Evolutionary conservation across 2,797 vertebrate species (phyloP).

Genomic region (Urocyon cinereoargenteus): DNA sequence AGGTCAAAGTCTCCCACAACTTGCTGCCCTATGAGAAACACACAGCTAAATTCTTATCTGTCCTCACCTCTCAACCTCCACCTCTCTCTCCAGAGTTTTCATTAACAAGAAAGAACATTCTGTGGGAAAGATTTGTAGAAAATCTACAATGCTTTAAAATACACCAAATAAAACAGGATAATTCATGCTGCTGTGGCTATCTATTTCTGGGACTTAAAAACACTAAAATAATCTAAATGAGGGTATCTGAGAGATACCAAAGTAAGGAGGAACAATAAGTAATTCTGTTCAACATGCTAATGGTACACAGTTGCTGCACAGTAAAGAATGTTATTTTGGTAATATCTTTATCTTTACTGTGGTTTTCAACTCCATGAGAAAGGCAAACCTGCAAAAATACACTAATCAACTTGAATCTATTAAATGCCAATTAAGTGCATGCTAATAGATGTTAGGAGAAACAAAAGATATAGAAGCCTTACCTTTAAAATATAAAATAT

Average conservation of each 20-base stretch:
- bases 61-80: constrained; percentile 59
- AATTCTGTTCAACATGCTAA: neutral
- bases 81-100: constrained; percentile 39
- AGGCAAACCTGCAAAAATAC: neutral
- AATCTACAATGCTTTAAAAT: constrained; percentile 49
- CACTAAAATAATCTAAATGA: constrained; percentile 6
- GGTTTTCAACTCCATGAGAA: neutral
- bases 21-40: constrained; percentile 61
- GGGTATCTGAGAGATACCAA: neutral
- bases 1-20: constrained; percentile 52
- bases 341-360: neutral
- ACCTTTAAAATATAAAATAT: constrained; percentile 43
- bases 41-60: constrained; percentile 69
- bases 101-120: constrained; percentile 49
- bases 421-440: neutral
- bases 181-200: neutral
- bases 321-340: constrained; percentile 6
- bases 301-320: neutral
- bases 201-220: constrained; percentile 42
- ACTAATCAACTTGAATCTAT: neutral
- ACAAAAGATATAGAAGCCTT: neutral
- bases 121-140: constrained; percentile 61
- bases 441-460: neutral
- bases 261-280: neutral
- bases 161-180: constrained; percentile 44